Percentiles rank a stretch among this genome's conserved stretches.
Conservation (phyloP, 2,888 invertebrate species). For the Dryadula phaetusa region DNA sequence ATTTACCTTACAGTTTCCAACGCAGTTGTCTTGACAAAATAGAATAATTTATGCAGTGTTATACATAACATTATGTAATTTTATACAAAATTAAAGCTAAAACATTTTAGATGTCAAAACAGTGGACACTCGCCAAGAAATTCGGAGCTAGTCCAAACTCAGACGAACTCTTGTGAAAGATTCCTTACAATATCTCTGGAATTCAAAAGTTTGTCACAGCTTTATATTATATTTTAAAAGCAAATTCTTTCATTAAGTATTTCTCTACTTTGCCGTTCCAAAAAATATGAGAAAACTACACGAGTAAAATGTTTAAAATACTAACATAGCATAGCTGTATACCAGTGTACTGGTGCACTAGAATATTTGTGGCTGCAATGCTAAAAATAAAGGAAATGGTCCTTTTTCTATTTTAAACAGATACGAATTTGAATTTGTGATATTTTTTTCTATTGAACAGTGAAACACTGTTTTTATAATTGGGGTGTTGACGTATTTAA, state of each 20-base stretch:
- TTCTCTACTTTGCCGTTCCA: background rate
- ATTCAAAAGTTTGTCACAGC: slow-evolving; percentile 18
- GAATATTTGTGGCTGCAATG: background rate
- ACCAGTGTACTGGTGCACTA: too few relatives aligned
- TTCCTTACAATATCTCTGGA: slow-evolving; percentile 17
- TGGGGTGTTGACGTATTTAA: background rate
- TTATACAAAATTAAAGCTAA: background rate
- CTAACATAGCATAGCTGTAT: background rate
- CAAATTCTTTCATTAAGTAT: background rate
- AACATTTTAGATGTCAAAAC: slow-evolving; percentile 8
- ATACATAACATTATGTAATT: too few relatives aligned
- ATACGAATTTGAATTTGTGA: background rate
- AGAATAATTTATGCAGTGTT: too few relatives aligned
- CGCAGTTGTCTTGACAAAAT: too few relatives aligned
- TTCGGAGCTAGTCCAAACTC: slow-evolving; percentile 6
- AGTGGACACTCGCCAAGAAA: slow-evolving; percentile 19
- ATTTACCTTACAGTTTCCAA: too few relatives aligned
- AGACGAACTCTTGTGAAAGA: slow-evolving; percentile 12
- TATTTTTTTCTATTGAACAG: background rate
- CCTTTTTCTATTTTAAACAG: background rate
- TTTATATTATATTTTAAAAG: slow-evolving; percentile 6
- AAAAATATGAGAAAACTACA: background rate
- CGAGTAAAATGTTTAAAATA: background rate
- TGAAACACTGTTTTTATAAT: background rate
- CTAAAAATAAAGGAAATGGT: background rate